Conservation (phyloP, 2,888 invertebrate genomes). For the Trilocha varians region DNA sequence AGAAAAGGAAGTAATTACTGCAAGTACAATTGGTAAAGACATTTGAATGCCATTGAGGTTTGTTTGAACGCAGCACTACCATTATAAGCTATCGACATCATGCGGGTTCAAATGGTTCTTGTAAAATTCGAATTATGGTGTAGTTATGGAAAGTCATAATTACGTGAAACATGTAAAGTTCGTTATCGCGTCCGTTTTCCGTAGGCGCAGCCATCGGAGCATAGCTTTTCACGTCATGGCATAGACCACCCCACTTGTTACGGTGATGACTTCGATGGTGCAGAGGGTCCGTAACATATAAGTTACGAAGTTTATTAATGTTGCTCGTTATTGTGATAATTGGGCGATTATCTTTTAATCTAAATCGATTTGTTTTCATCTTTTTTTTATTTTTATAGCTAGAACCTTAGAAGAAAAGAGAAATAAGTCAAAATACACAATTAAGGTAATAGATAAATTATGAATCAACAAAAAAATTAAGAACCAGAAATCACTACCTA, state of each 20-base stretch:
- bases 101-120: no score
- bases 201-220: conserved; percentile 49
- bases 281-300: conserved; percentile 2
- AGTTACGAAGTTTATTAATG: conserved; percentile 16
- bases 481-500: background rate
- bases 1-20: no score
- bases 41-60: no score
- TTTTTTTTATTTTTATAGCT: background rate
- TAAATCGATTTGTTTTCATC: background rate
- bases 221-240: conserved; percentile 55
- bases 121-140: conserved; percentile 6
- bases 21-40: no score
- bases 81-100: no score
- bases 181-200: conserved; percentile 44
- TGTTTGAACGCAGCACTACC: no score
- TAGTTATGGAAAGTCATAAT: conserved; percentile 28
- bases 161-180: conserved; percentile 29
- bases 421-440: no score
- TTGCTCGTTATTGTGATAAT: background rate
- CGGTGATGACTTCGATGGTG: conserved; percentile 43
- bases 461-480: no score
- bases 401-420: no score
- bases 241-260: conserved; percentile 68
- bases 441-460: no score
- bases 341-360: background rate